These are phyloP conservation scores for Atherinosoma microstoma DNA, from an alignment of 2,797 vertebrate genomes.

Conservation along the genomic window DNA sequence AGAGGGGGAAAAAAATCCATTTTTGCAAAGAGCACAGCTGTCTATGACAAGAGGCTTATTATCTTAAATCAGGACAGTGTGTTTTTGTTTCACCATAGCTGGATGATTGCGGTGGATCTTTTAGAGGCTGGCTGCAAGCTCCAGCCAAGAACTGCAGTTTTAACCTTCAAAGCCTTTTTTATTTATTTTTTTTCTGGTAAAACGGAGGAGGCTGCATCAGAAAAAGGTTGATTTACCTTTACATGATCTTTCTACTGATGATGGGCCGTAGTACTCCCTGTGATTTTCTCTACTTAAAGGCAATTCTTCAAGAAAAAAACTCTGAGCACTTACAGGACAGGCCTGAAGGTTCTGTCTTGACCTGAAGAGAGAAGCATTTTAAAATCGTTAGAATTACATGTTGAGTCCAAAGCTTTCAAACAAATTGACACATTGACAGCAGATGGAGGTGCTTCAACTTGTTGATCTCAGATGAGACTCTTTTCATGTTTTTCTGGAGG, in stretches of 20 bases:
- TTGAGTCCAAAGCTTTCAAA: not conserved
- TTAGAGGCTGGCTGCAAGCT: not conserved
- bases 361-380: not conserved
- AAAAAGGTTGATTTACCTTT: constrained; percentile 5
- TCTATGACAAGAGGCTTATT: constrained; percentile 46
- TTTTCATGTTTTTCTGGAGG: not conserved
- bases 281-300: not conserved
- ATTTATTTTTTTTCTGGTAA: not conserved
- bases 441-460: not conserved
- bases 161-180: not conserved
- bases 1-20: constrained; percentile 19
- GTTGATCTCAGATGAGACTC: not conserved
- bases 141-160: constrained; percentile 3
- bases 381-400: not conserved
- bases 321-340: not conserved
- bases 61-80: constrained; percentile 52
- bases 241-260: not conserved
- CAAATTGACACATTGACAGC: not conserved
- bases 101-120: constrained; percentile 13
- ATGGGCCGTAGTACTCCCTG: not conserved
- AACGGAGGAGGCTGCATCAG: not conserved
- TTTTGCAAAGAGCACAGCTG: constrained; percentile 55
- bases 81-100: constrained; percentile 22
- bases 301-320: not conserved
- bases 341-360: not conserved